Conservation (phyloP, 2,113 vertebrate genomes). For the Mungos mungo region DNA sequence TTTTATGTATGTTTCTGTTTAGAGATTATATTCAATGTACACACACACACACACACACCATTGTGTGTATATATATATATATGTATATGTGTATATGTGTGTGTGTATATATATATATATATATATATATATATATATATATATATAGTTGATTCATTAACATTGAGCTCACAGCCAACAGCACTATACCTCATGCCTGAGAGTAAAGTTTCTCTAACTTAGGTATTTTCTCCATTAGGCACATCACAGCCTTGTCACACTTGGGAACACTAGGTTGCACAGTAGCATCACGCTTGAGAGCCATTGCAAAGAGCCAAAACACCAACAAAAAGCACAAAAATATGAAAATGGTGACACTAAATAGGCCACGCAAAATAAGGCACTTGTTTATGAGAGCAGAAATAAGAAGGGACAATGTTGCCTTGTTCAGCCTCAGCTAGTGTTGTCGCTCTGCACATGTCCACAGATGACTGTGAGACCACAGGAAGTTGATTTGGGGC, state of each 20-base stretch:
- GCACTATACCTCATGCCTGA: neutral
- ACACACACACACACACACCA: neutral
- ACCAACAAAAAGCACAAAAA: neutral
- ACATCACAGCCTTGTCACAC: neutral
- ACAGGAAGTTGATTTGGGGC: neutral
- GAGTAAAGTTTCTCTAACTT: neutral
- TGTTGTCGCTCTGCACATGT: neutral
- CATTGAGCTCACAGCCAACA: neutral
- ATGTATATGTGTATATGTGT: too few relatives aligned
- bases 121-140: too few relatives aligned
- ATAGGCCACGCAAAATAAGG: neutral
- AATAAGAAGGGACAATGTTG: neutral
- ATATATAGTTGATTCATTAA: neutral
- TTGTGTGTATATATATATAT: too few relatives aligned
- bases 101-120: too few relatives aligned
- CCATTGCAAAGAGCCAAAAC: neutral
- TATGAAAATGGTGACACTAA: neutral
- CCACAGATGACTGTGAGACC: neutral
- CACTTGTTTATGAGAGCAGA: neutral
- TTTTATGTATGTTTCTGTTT: neutral
- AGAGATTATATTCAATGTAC: neutral
- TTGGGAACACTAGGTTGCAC: neutral
- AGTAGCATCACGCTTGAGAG: neutral
- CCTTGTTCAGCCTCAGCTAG: neutral
- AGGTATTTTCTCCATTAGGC: neutral